phyloP scores from a whole-genome alignment of 2,888 invertebrate species.

The Plagiodera versicolora region DNA sequence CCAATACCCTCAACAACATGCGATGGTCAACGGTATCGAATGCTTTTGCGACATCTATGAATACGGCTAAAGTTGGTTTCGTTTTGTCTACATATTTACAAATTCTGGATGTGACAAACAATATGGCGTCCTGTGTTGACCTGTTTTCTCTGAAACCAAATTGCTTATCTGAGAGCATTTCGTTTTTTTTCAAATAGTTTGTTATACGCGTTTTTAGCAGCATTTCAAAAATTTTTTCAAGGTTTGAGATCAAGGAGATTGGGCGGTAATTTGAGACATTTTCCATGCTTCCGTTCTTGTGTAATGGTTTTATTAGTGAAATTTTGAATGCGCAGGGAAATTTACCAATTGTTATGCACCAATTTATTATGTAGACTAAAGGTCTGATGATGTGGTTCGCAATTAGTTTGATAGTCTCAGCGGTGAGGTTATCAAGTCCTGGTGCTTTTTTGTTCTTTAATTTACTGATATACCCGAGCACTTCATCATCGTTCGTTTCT shows the following conservation, averaged over 20 bases:
- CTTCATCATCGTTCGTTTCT: conserved; percentile 31
- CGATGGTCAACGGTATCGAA: conserved; percentile 4
- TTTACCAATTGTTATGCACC: not conserved
- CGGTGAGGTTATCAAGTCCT: conserved; percentile 6
- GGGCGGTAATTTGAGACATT: conserved; percentile 13
- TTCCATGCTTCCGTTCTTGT: conserved; percentile 9
- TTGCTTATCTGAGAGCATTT: conserved; percentile 10
- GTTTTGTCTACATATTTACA: conserved; percentile 6
- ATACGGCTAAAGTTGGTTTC: conserved; percentile 2
- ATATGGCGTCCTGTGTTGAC: conserved; percentile 6
- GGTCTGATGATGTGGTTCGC: not conserved
- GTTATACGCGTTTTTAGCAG: conserved; percentile 8
- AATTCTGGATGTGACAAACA: not conserved
- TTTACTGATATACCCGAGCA: conserved; percentile 3
- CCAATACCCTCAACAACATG: conserved; percentile 1
- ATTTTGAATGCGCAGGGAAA: conserved; percentile 5
- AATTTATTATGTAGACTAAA: conserved; percentile 6
- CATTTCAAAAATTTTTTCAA: conserved; percentile 13
- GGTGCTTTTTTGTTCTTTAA: conserved; percentile 12
- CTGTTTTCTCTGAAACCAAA: conserved; percentile 12
- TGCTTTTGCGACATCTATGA: conserved; percentile 5
- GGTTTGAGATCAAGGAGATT: conserved; percentile 10
- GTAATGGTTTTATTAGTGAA: conserved; percentile 5
- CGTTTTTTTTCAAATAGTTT: conserved; percentile 9
- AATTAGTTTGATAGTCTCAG: conserved; percentile 3